Base-by-base conservation (phyloP, 2,113 vertebrate species). In the Pica pica region DNA sequence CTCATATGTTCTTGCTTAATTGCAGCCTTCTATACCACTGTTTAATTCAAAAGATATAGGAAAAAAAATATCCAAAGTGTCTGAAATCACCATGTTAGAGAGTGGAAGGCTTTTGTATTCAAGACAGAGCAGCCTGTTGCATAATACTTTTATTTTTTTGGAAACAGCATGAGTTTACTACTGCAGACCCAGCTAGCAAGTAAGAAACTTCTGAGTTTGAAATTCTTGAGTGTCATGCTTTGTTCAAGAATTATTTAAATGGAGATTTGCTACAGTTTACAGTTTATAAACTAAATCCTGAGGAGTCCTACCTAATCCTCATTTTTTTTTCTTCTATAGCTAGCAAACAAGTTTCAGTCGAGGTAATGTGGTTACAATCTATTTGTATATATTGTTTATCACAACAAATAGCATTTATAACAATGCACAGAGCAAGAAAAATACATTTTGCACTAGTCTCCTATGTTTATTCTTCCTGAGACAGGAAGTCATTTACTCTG, bases 251-350 rank as follows among this genome's bases (percentile, higher is more conserved):
- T 87, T 84, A 96, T 83, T 95, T 94, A 96, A 95, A 95, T 68
- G 33, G 71, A 88, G 93, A 88, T 96, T 96, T 95, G 88, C 73
- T 76, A 96, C 93, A 97, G 82, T 96, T 95, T 95, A 94, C 76
- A 93, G 90, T 96, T 91, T 85, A 76, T 64, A 95, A 95, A 83
- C 94, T 93, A 96, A 96, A 96, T 96, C 95, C 95, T 44, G 77
- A 59, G 55, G 74, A 95, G 86, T 94, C 65, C 65, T 96, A 90
- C n/a, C 73, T 95, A 96, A 96, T 97, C 91, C 89, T 90, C 39
- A 1, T 50, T 77, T 94, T 75, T 77, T 77, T 44, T 35, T 3
- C 53, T 91, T 28, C 47, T 76, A 12, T 24, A 94, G 70, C 75
- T 91, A 80, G 64, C 56, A 92, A 93, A 78, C 71, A 88, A 83